Conservation (phyloP, 1,140 invertebrate genomes). For the Conopomorpha cramerella region DNA sequence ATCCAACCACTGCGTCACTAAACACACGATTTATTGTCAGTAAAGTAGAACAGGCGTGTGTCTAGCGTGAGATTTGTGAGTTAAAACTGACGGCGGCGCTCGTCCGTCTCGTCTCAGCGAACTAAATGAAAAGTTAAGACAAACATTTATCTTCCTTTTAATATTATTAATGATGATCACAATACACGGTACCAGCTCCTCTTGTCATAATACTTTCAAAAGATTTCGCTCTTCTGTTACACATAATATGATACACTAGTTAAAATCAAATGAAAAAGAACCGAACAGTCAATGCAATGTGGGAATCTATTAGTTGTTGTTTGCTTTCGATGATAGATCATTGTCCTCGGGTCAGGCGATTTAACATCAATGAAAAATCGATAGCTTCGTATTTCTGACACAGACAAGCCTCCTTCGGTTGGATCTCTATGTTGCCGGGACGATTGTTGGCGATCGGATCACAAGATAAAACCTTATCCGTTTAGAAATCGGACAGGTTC, state of each 20-base stretch:
- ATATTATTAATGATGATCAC: conserved; percentile 7
- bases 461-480: conserved; percentile 30
- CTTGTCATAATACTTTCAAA: conserved; percentile 7
- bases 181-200: not conserved
- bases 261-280: too few species aligned
- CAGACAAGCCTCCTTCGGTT: too few species aligned
- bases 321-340: too few species aligned
- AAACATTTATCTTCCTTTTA: conserved; percentile 12
- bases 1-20: conserved; percentile 46
- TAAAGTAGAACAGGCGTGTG: conserved; percentile 39
- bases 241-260: too few species aligned
- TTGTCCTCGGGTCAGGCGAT: too few species aligned
- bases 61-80: conserved; percentile 37
- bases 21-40: conserved; percentile 53
- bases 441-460: conserved; percentile 34
- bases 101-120: conserved; percentile 25
- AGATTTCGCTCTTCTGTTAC: too few species aligned
- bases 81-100: conserved; percentile 11
- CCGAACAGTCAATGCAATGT: too few species aligned
- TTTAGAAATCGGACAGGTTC: conserved; percentile 26
- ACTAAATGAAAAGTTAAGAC: conserved; percentile 33
- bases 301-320: too few species aligned
- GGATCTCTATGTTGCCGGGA: too few species aligned
- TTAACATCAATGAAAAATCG: conserved; percentile 41
- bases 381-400: conserved; percentile 16